Conservation (phyloP, 1,140 invertebrate genomes). For the Pomacea maculata region DNA sequence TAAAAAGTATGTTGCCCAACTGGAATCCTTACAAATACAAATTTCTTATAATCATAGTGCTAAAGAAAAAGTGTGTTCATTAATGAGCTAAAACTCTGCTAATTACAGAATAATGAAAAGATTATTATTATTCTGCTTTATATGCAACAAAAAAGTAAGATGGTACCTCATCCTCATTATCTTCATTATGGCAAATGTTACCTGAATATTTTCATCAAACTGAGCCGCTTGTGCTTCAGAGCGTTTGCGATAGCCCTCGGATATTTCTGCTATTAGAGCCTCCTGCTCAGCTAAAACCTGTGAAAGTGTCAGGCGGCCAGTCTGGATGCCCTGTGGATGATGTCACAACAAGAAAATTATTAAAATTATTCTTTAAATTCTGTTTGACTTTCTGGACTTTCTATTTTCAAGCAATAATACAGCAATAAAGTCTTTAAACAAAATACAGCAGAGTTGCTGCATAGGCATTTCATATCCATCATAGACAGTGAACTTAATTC, state of each 20-base stretch:
- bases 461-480: background rate
- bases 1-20: background rate
- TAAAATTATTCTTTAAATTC: background rate
- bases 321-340: constrained; percentile 30
- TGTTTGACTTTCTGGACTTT: background rate
- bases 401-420: background rate
- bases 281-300: constrained; percentile 52
- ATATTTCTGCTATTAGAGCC: constrained; percentile 39
- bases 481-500: background rate
- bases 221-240: background rate
- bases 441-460: background rate
- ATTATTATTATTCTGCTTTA: no score
- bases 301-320: constrained; percentile 46
- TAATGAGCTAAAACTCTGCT: no score
- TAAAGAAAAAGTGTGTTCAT: no score
- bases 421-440: background rate
- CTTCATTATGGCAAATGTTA: background rate
- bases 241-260: constrained; percentile 29
- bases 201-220: constrained; percentile 17
- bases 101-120: no score
- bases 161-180: background rate
- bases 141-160: no score
- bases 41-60: no score
- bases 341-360: background rate
- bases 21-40: background rate